Conservation (phyloP, 2,797 vertebrate genomes). For the Xiphophorus birchmanni region DNA sequence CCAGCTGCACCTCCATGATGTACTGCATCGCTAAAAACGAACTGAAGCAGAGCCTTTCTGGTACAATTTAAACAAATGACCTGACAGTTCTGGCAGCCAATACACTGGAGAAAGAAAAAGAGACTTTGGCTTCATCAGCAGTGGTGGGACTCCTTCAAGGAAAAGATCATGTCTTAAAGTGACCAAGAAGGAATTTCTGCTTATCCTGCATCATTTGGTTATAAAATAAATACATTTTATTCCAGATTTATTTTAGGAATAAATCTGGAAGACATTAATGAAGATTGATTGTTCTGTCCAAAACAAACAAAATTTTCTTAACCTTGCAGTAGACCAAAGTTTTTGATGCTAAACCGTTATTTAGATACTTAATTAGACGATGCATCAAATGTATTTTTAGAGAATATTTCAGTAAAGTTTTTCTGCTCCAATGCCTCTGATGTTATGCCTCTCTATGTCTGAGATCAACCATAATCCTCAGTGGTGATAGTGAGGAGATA, state of each 20-base stretch:
- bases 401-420: neutral
- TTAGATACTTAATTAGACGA: neutral
- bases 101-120: neutral
- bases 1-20: neutral
- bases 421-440: neutral
- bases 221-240: neutral
- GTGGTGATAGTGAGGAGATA: constrained; percentile 3
- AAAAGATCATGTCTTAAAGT: neutral
- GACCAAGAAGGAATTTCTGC: neutral
- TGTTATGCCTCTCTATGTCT: neutral
- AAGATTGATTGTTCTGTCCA: neutral
- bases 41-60: neutral
- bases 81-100: neutral
- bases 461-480: constrained; percentile 7
- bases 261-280: neutral
- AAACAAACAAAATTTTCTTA: neutral
- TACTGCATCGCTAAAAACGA: neutral
- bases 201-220: neutral
- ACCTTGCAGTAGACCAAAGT: neutral
- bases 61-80: neutral
- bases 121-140: neutral
- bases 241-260: neutral
- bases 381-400: neutral
- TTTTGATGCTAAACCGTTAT: neutral
- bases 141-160: neutral